Evolutionary conservation across 92 coral and sea anemone genomes (phyloP).

Genomic region (Scolanthus callimorphus): DNA sequence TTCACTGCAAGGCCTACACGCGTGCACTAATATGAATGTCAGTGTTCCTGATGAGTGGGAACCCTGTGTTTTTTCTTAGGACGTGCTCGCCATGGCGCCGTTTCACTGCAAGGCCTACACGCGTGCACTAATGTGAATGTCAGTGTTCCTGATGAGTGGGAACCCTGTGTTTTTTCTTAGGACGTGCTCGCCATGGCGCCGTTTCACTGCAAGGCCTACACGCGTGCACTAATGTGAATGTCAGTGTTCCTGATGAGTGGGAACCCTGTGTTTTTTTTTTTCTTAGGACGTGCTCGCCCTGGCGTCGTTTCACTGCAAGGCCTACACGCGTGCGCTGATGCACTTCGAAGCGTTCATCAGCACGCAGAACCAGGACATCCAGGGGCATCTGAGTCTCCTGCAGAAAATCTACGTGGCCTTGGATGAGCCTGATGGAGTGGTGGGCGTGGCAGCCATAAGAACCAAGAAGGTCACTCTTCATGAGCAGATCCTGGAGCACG

Average conservation of each 20-base stretch:
- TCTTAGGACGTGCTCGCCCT: slow-evolving; percentile 86
- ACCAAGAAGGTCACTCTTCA: slow-evolving; percentile 77
- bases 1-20: no score
- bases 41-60: no score
- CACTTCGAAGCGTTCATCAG: slow-evolving; percentile 91
- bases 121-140: no score
- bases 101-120: no score
- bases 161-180: no score
- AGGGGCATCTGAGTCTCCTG: slow-evolving; percentile 78
- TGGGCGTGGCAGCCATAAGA: slow-evolving; percentile 94
- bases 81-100: no score
- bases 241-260: background rate
- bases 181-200: no score
- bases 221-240: no score
- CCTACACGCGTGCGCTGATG: slow-evolving; percentile 97
- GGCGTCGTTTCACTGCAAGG: slow-evolving; percentile 97
- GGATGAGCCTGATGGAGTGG: slow-evolving; percentile 95
- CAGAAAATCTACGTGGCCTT: slow-evolving; percentile 91
- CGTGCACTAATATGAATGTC: no score
- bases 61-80: no score
- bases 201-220: no score
- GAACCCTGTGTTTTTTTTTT: background rate
- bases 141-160: no score
- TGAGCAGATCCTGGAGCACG: slow-evolving; percentile 92
- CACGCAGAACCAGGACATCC: slow-evolving; percentile 68